phyloP scores from a whole-genome alignment of 2,888 invertebrate genomes.

The Pristionchus mayeri region DNA sequence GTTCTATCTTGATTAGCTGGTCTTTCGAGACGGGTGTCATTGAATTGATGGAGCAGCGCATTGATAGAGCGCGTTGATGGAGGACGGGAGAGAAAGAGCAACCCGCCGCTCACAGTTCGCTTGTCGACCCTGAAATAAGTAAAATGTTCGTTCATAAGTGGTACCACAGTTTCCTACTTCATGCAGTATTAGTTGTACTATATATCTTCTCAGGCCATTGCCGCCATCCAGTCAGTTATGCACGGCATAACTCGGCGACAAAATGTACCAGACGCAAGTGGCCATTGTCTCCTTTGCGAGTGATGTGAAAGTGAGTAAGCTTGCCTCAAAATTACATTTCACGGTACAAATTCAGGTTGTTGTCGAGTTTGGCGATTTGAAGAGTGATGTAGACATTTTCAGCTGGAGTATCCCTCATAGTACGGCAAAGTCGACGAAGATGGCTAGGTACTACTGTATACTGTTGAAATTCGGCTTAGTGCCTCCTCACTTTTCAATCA shows the following conservation, averaged over 20 bases:
- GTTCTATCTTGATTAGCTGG: too few relatives aligned
- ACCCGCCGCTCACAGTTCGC: too few relatives aligned
- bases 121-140: too few relatives aligned
- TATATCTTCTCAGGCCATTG: background rate
- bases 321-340: too few relatives aligned
- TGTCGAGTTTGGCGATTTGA: background rate
- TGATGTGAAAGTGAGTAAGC: background rate
- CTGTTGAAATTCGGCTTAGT: background rate
- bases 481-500: too few relatives aligned
- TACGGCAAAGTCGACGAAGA: background rate
- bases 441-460: background rate
- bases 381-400: background rate
- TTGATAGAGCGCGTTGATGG: too few relatives aligned
- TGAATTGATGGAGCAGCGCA: too few relatives aligned
- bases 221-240: background rate
- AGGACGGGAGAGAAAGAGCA: too few relatives aligned
- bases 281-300: background rate
- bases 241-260: background rate
- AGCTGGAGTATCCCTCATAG: background rate
- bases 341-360: background rate
- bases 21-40: too few relatives aligned
- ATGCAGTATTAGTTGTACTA: too few relatives aligned
- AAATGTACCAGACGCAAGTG: constrained; percentile 14
- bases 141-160: too few relatives aligned
- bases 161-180: too few relatives aligned